Conservation (phyloP, 2,797 vertebrate genomes). For the Falco berigora region DNA sequence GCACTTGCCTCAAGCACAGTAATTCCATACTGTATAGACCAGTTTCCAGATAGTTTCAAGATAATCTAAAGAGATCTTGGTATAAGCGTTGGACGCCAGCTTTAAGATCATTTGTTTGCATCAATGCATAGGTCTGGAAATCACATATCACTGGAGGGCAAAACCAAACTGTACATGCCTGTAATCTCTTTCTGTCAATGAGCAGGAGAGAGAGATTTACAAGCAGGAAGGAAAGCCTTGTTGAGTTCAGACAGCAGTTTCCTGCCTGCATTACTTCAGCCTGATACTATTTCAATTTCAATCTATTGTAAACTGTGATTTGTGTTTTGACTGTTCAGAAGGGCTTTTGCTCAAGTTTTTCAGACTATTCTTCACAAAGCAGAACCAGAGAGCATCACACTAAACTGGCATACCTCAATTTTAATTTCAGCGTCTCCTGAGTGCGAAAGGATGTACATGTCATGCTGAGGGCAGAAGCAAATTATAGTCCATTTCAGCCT, state of each 20-base stretch:
- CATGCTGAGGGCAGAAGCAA: background rate
- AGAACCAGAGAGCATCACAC: background rate
- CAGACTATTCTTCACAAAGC: conserved; percentile 4
- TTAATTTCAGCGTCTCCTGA: background rate
- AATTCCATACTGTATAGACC: background rate
- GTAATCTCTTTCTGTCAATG: conserved; percentile 59
- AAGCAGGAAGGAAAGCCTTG: conserved; percentile 74
- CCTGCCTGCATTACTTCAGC: conserved; percentile 69
- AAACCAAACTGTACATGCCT: conserved; percentile 52
- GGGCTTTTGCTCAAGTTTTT: conserved; percentile 47
- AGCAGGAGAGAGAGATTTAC: conserved; percentile 61
- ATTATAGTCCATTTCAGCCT: background rate
- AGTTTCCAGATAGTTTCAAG: background rate
- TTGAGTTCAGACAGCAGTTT: conserved; percentile 69
- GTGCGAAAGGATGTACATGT: background rate
- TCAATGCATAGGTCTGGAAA: background rate
- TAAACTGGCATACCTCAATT: background rate
- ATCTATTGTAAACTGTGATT: conserved; percentile 60
- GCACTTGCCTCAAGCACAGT: background rate
- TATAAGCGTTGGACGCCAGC: background rate
- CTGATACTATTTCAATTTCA: conserved; percentile 66
- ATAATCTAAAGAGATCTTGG: background rate
- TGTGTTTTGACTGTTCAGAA: conserved; percentile 51
- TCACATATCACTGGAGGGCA: conserved; percentile 52
- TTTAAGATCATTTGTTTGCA: conserved; percentile 23